Conservation (phyloP, 2,113 vertebrate genomes). For the Malurus elegans region DNA sequence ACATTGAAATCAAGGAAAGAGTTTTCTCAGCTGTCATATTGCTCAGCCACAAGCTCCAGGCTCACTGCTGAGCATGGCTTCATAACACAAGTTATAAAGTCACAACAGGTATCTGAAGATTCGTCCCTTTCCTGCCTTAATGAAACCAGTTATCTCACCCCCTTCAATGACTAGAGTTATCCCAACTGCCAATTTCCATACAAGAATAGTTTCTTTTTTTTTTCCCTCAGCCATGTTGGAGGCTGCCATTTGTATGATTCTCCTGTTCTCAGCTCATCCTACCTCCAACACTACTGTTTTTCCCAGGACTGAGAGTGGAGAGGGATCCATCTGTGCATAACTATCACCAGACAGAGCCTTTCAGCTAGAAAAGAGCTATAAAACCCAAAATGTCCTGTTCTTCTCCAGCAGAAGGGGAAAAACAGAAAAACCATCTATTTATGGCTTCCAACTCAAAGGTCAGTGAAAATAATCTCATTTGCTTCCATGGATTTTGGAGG, state of each 20-base stretch:
- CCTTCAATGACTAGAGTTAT: neutral
- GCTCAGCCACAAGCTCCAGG: neutral
- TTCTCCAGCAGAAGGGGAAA: neutral
- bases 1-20: neutral
- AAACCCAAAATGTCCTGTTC: neutral
- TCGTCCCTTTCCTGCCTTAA: neutral
- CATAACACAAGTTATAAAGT: neutral
- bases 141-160: neutral
- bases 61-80: neutral
- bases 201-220: neutral
- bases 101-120: neutral
- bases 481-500: neutral
- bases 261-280: neutral
- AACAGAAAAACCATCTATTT: neutral
- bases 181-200: neutral
- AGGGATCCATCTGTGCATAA: neutral
- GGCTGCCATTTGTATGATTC: neutral
- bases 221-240: neutral
- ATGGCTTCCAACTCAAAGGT: slow-evolving; percentile 31
- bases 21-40: neutral
- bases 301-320: neutral
- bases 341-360: neutral
- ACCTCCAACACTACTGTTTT: neutral
- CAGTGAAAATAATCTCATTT: slow-evolving; percentile 7
- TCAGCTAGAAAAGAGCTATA: neutral